Percentiles rank a stretch among this genome's conserved stretches.
These are phyloP conservation scores for Cosmorhoe ocellata DNA, from an alignment of 2,888 invertebrate genomes.

Conservation along the genomic window DNA sequence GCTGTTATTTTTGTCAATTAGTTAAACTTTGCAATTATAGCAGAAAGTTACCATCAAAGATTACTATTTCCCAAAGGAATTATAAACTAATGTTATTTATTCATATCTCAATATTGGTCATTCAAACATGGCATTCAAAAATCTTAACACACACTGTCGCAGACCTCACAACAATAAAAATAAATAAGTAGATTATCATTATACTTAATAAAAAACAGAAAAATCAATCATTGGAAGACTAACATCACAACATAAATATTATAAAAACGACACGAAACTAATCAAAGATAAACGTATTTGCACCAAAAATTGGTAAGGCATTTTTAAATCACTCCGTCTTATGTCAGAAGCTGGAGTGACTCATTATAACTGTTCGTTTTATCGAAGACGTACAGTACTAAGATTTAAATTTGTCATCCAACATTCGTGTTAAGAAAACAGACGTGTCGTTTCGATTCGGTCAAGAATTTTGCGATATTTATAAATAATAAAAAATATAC, in stretches of 20 bases:
- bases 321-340: background rate
- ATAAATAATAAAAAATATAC: too few species aligned
- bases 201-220: constrained; percentile 54
- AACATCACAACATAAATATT: constrained; percentile 81
- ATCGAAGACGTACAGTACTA: too few species aligned
- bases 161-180: constrained; percentile 61
- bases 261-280: constrained; percentile 62
- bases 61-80: constrained; percentile 22
- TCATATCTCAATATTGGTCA: constrained; percentile 40
- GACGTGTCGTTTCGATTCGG: too few species aligned
- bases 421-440: too few species aligned
- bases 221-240: constrained; percentile 76
- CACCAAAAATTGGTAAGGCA: constrained; percentile 53
- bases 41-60: constrained; percentile 8
- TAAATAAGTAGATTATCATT: constrained; percentile 65
- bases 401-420: too few species aligned
- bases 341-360: background rate
- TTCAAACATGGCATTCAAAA: constrained; percentile 56
- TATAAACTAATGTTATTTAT: constrained; percentile 35
- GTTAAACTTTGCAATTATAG: constrained; percentile 42
- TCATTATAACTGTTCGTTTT: too few species aligned
- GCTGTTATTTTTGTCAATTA: constrained; percentile 63
- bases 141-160: constrained; percentile 47
- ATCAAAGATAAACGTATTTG: constrained; percentile 60
- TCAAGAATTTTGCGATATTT: too few species aligned